Evolutionary conservation across 2,888 invertebrate genomes (phyloP).

Genomic region (Xanthorhoe designata): DNA sequence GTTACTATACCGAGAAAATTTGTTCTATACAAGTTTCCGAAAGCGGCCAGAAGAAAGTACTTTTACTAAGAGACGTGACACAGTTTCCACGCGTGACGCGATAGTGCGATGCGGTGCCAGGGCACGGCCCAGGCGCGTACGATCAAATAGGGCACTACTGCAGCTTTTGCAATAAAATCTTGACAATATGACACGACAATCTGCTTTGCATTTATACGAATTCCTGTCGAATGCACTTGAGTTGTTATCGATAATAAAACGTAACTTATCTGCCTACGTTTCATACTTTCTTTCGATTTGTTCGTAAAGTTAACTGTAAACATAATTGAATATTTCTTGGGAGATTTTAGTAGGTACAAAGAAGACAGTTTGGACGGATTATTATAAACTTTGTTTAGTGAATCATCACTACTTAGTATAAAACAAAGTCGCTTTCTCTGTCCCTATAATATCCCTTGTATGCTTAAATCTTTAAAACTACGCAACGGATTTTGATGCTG

Average conservation of each 20-base stretch:
- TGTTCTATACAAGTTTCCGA: slow-evolving; percentile 79
- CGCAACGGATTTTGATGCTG: no score
- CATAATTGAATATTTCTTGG: slow-evolving; percentile 5
- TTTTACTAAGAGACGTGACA: slow-evolving; percentile 82
- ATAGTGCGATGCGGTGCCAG: slow-evolving; percentile 43
- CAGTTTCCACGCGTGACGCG: slow-evolving; percentile 76
- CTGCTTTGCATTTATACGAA: slow-evolving; percentile 24
- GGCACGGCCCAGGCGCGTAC: slow-evolving; percentile 37
- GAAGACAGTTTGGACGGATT: neutral
- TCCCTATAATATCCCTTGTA: no score
- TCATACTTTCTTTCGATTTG: slow-evolving; percentile 24
- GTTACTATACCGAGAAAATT: slow-evolving; percentile 77
- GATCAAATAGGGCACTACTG: slow-evolving; percentile 49
- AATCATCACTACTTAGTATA: no score
- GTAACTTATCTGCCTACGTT: slow-evolving; percentile 13
- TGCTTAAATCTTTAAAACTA: no score
- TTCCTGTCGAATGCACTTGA: slow-evolving; percentile 12
- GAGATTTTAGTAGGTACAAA: neutral
- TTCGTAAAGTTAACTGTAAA: slow-evolving; percentile 13
- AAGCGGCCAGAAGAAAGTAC: slow-evolving; percentile 84
- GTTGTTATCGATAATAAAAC: slow-evolving; percentile 17
- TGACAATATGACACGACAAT: slow-evolving; percentile 25
- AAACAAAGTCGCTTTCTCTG: no score
- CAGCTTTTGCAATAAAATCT: slow-evolving; percentile 42
- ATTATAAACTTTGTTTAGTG: neutral